Conservation (phyloP, 2,888 invertebrate genomes). For the Polymixis lichenea region DNA sequence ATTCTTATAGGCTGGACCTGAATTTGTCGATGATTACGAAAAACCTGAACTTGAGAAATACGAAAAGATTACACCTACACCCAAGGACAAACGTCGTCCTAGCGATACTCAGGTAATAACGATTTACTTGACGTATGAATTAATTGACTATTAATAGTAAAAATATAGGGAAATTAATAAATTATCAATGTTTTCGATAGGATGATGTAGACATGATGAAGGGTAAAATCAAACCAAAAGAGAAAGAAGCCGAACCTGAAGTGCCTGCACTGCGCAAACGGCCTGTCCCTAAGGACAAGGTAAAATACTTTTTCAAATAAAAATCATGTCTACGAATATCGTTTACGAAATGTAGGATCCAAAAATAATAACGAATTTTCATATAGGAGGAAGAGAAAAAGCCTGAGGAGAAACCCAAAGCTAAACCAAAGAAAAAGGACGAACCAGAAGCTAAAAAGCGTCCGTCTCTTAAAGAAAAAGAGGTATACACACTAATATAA, state of each 20-base stretch:
- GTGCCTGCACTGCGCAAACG: constrained; percentile 85
- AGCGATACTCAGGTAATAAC: constrained; percentile 83
- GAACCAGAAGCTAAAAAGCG: constrained; percentile 85
- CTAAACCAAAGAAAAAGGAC: constrained; percentile 83
- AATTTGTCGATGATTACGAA: constrained; percentile 93
- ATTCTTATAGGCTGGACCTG: constrained; percentile 82
- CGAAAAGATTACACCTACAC: constrained; percentile 88
- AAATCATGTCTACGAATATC: not conserved
- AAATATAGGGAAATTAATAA: constrained; percentile 5
- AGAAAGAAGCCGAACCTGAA: constrained; percentile 85
- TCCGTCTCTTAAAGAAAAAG: constrained; percentile 86
- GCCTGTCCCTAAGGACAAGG: constrained; percentile 86
- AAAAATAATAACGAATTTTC: constrained; percentile 47
- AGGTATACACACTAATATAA: constrained; percentile 77
- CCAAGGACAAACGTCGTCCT: constrained; percentile 84
- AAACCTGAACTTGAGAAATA: constrained; percentile 93
- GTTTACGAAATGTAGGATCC: constrained; percentile 20
- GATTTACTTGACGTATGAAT: not conserved
- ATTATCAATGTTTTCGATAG: constrained; percentile 73
- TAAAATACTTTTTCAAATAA: constrained; percentile 63
- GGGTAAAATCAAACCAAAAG: constrained; percentile 88
- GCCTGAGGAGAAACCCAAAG: constrained; percentile 87
- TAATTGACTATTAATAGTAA: not conserved
- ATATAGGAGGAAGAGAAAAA: constrained; percentile 86
- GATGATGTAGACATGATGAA: constrained; percentile 86